These are phyloP conservation scores for Gulo gulo DNA, from an alignment of 2,113 vertebrate species.

Conservation along the genomic window DNA sequence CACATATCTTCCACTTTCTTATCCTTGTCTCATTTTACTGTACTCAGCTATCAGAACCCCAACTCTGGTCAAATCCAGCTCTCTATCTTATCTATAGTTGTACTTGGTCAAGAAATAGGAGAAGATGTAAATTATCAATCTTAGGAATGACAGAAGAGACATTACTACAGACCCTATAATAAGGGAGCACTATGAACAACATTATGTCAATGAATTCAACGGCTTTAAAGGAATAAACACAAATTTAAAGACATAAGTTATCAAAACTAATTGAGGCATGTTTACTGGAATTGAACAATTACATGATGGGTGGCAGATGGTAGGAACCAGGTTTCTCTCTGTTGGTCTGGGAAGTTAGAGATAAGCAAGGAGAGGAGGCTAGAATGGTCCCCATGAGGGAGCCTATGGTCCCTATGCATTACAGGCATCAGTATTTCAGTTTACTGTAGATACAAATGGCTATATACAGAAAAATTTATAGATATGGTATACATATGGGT, in stretches of 20 bases:
- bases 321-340: neutral
- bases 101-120: neutral
- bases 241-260: neutral
- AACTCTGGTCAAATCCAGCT: neutral
- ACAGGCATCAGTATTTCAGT: fast-evolving
- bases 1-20: too few species aligned
- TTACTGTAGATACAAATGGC: neutral
- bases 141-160: neutral
- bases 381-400: too few species aligned
- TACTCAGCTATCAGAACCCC: neutral
- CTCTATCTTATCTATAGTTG: neutral
- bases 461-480: neutral
- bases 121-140: neutral
- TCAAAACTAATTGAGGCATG: neutral
- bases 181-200: neutral
- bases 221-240: neutral
- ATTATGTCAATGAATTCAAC: neutral
- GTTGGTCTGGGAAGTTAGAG: neutral
- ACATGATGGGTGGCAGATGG: neutral
- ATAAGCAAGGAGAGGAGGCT: too few species aligned
- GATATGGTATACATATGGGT: fast-evolving
- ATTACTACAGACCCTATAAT: neutral
- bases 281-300: neutral
- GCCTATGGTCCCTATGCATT: neutral
- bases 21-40: neutral